These are phyloP conservation scores for Ptilorrhoa leucosticta DNA, from an alignment of 2,113 vertebrate species.

Conservation along the genomic window DNA sequence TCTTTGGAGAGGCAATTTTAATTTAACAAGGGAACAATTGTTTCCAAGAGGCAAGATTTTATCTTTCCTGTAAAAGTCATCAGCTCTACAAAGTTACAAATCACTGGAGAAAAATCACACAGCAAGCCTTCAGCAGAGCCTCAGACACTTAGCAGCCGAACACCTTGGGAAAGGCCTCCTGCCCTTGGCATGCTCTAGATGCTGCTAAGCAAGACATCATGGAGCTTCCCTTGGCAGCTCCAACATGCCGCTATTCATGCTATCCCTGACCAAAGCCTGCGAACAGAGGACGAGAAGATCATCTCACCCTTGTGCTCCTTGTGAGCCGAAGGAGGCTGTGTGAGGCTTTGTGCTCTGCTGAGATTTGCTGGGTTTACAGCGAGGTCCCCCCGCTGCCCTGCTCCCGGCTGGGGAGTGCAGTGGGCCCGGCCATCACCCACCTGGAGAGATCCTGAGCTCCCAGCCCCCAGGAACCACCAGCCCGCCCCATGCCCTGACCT, in stretches of 20 bases:
- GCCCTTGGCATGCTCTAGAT: not conserved
- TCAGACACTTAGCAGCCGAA: not conserved
- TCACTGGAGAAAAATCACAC: not conserved
- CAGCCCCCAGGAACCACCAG: not conserved
- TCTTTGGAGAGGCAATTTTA: not conserved
- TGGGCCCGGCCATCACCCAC: no score
- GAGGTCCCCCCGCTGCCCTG: not conserved
- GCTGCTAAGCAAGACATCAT: not conserved
- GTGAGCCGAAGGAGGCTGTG: accelerated
- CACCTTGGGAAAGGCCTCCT: not conserved
- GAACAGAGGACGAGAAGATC: accelerated
- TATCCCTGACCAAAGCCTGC: accelerated
- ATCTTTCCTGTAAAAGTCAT: slow-evolving; percentile 25
- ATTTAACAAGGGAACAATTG: not conserved
- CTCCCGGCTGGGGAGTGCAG: not conserved
- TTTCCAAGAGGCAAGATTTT: slow-evolving; percentile 16
- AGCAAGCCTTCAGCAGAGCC: not conserved
- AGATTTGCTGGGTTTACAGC: not conserved
- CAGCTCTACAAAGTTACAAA: not conserved
- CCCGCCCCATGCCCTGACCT: accelerated
- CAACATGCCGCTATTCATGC: accelerated
- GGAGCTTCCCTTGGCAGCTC: not conserved
- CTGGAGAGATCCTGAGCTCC: accelerated
- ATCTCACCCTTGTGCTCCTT: not conserved
- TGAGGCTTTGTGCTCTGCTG: not conserved